Evolutionary conservation across 1,140 invertebrate species (phyloP).

Genomic region (Platyura marginata): DNA sequence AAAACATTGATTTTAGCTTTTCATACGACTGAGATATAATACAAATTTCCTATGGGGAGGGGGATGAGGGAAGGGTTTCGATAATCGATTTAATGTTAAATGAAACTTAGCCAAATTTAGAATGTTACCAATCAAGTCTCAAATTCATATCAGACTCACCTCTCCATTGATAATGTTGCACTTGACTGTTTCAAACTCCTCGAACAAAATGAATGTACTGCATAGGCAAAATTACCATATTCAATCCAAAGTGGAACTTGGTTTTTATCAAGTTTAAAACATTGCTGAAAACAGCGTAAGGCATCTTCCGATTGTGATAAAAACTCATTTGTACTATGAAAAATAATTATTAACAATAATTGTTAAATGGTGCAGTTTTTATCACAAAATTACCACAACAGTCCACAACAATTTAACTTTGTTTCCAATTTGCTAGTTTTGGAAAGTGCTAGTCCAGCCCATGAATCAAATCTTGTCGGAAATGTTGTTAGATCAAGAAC

Average conservation of each 20-base stretch:
- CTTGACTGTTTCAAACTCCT: slow-evolving; percentile 33
- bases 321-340: slow-evolving; percentile 2
- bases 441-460: slow-evolving; percentile 75
- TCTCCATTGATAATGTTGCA: slow-evolving; percentile 55
- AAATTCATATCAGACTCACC: slow-evolving; percentile 9
- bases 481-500: slow-evolving; percentile 63
- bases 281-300: slow-evolving; percentile 10
- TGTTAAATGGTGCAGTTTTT: slow-evolving; percentile 72
- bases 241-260: slow-evolving; percentile 10
- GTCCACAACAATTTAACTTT: slow-evolving; percentile 55
- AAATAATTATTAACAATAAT: slow-evolving; percentile 55
- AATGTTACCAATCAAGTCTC: not conserved
- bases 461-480: slow-evolving; percentile 67
- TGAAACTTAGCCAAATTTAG: too few relatives aligned
- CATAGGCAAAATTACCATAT: slow-evolving; percentile 11
- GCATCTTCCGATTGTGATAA: slow-evolving; percentile 7
- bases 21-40: too few relatives aligned
- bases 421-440: slow-evolving; percentile 62
- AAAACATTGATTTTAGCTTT: too few relatives aligned
- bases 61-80: too few relatives aligned
- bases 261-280: slow-evolving; percentile 6
- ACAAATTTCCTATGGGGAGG: too few relatives aligned
- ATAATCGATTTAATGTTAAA: slow-evolving; percentile 4
- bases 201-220: slow-evolving; percentile 8
- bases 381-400: slow-evolving; percentile 50